Percentiles rank a stretch among this genome's conserved stretches.
Evolutionary conservation across 2,113 vertebrate species (phyloP).

Genomic region (Gracilinanus agilis): DNA sequence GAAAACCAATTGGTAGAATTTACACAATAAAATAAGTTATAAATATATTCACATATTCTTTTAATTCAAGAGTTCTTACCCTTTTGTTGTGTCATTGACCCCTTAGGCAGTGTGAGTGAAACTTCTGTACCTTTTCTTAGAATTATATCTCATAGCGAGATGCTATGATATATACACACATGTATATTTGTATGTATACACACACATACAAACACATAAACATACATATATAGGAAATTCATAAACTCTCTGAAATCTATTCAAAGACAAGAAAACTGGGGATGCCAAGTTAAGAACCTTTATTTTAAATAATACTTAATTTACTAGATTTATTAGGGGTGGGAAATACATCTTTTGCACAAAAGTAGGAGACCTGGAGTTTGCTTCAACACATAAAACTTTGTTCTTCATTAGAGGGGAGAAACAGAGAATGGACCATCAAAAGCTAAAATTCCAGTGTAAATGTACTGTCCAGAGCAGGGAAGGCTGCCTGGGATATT

Average conservation of each 20-base stretch:
- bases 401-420: constrained; percentile 18
- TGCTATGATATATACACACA: background rate
- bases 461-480: background rate
- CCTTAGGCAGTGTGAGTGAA: background rate
- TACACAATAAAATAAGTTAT: background rate
- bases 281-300: background rate
- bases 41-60: background rate
- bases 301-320: background rate
- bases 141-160: background rate
- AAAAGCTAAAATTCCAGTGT: background rate
- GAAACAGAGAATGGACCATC: background rate
- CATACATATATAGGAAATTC: background rate
- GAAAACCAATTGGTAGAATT: background rate
- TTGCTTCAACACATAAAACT: constrained; percentile 5
- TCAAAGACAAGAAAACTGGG: background rate
- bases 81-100: background rate
- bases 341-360: background rate
- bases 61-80: background rate
- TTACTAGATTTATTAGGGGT: constrained; percentile 15
- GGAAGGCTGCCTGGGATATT: background rate
- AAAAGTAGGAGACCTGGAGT: background rate
- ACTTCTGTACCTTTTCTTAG: background rate
- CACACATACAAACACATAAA: background rate
- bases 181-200: background rate
- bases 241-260: background rate